These are phyloP conservation scores for Montipora sp. DNA, from an alignment of 64 coral and sea anemone species.

Conservation along the genomic window DNA sequence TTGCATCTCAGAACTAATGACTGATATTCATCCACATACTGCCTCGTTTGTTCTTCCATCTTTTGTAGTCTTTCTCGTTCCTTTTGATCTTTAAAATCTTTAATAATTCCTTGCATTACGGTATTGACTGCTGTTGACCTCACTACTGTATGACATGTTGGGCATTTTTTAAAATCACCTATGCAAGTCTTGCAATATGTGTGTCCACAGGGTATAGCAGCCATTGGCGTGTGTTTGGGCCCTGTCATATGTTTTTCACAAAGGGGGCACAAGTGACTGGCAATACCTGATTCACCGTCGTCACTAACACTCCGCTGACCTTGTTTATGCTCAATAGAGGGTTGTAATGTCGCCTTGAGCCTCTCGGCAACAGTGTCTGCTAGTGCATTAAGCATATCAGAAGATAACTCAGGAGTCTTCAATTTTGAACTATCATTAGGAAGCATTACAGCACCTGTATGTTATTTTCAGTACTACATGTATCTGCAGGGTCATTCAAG, in stretches of 20 bases:
- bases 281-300: conserved; percentile 67
- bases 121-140: conserved; percentile 93
- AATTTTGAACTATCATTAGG: neutral
- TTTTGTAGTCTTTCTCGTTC: conserved; percentile 92
- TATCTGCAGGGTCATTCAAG: neutral
- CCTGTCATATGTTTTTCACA: conserved; percentile 89
- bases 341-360: conserved; percentile 48
- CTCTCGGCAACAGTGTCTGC: conserved; percentile 76
- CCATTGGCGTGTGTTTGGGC: conserved; percentile 79
- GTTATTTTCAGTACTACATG: neutral
- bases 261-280: conserved; percentile 80
- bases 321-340: conserved; percentile 20
- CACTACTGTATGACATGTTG: conserved; percentile 74
- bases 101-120: conserved; percentile 89
- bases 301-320: conserved; percentile 26
- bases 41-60: conserved; percentile 93
- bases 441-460: too few relatives aligned
- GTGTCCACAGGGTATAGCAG: conserved; percentile 96
- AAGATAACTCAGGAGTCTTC: conserved; percentile 20
- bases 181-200: conserved; percentile 92
- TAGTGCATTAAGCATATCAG: conserved; percentile 77
- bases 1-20: conserved; percentile 82
- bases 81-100: conserved; percentile 82
- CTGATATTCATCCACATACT: conserved; percentile 97
- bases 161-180: conserved; percentile 85